phyloP scores from a whole-genome alignment of 2,113 vertebrate species.

The Okapia johnstoni region DNA sequence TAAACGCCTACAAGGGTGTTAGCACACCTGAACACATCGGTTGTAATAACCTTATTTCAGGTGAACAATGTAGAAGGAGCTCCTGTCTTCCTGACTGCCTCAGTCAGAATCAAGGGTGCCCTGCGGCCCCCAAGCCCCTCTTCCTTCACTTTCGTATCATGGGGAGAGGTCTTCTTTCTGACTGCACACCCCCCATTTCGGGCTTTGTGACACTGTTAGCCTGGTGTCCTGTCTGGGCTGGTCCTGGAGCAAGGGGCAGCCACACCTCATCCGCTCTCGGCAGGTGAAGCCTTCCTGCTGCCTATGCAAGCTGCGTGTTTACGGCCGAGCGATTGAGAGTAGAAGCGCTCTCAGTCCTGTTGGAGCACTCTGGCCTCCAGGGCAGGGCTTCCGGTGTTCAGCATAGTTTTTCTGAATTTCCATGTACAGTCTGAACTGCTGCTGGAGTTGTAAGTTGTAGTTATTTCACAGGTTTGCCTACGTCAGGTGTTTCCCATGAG shows the following conservation, averaged over 20 bases:
- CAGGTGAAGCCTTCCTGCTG: not conserved
- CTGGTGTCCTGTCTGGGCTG: not conserved
- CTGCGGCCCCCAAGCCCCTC: no score
- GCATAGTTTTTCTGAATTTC: not conserved
- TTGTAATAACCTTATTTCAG: not conserved
- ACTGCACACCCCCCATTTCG: rapidly evolving
- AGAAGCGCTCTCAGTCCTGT: no score
- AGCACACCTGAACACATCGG: rapidly evolving
- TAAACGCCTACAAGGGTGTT: rapidly evolving
- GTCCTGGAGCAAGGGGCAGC: not conserved
- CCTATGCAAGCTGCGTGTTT: not conserved
- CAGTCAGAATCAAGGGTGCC: not conserved
- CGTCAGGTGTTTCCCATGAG: not conserved
- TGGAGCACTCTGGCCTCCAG: not conserved
- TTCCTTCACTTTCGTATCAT: rapidly evolving
- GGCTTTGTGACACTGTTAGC: not conserved
- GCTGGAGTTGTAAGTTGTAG: no score
- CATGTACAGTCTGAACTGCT: not conserved
- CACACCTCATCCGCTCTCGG: not conserved
- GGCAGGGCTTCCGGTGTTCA: not conserved
- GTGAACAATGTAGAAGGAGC: not conserved
- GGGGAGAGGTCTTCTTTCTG: not conserved
- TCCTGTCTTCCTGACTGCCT: not conserved
- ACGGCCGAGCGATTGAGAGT: not conserved
- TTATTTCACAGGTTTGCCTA: not conserved